Base-by-base conservation (phyloP, 2,113 vertebrate species). In the Cebus imitator region DNA sequence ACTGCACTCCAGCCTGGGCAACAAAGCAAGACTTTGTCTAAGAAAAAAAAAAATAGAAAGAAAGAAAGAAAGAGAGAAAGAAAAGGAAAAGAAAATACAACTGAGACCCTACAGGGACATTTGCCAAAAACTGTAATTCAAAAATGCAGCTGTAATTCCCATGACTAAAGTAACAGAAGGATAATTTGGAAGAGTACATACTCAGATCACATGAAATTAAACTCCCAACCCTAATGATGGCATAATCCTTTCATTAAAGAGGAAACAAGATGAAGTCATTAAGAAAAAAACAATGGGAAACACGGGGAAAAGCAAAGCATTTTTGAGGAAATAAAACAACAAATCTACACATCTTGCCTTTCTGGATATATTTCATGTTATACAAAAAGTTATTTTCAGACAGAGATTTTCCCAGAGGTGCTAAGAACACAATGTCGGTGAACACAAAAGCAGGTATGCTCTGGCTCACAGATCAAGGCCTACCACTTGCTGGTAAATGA, bases 301-400 rank as follows among this genome's bases (percentile, higher is more conserved):
- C n/a, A 64, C 14, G 43, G 27, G 52, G 52, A 8, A 94, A 96
- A 96, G 37, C 8, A 78, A 87, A 88, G 18, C 14, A 35, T 70
- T 95, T 96, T 37, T 55, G 40, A 90, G 40, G 35, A n/a, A 73
- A 57, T 32, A 23, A 95, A 92, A 82, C 27, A 95, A 76, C 32
- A 95, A 72, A 92, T 91, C 37, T 13, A 79, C 10, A 90, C 1
- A 82, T 79, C 91, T 95, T 89, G 55, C 43, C 81, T 87, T 94
- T 87, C 70, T 96, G 76, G 66, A 96, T 95, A 81, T 70, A 52
- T 97, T 90, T 92, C 76, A 81, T 61, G 52, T 90, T 73, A 75
- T 32, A 96, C 83, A 88, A 89, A 97, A 93, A 85, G 37, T 66
- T 90, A 78, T 88, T 91, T 97, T 96, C 84, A 92, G 87, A 84